phyloP scores from a whole-genome alignment of 2,888 invertebrate genomes.

The Amphipoea lucens region DNA sequence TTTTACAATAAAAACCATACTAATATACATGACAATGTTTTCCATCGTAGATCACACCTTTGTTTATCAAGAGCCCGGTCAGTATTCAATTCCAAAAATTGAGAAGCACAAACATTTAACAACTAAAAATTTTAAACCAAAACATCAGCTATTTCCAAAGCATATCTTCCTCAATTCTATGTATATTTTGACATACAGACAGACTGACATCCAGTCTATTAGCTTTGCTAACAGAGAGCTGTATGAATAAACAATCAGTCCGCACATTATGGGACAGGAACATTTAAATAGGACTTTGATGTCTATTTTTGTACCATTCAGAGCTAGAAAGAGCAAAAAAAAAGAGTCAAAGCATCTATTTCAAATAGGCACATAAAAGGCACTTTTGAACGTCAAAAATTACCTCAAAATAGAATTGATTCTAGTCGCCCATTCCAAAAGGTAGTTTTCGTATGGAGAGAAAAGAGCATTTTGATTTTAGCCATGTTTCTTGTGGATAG shows the following conservation, averaged over 20 bases:
- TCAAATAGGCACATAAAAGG: no score
- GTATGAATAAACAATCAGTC: constrained; percentile 37
- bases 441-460: no score
- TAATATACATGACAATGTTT: no score
- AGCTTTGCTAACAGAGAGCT: constrained; percentile 18
- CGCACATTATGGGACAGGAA: constrained; percentile 7
- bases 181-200: constrained; percentile 20
- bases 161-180: constrained; percentile 4
- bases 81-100: no score
- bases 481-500: neutral
- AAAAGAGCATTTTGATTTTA: neutral
- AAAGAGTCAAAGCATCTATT: no score
- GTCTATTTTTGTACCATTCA: constrained; percentile 8
- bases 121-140: neutral
- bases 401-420: no score
- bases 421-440: no score
- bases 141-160: neutral
- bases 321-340: neutral
- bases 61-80: no score
- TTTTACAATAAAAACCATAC: no score
- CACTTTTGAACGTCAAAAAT: no score
- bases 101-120: neutral
- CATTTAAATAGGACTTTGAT: constrained; percentile 24
- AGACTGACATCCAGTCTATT: constrained; percentile 13
- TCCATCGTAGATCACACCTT: no score